Evolutionary conservation across 2,113 vertebrate species (phyloP), one percentile per base, ranked within the genome.

Genomic region (Pseudonaja textilis): DNA sequence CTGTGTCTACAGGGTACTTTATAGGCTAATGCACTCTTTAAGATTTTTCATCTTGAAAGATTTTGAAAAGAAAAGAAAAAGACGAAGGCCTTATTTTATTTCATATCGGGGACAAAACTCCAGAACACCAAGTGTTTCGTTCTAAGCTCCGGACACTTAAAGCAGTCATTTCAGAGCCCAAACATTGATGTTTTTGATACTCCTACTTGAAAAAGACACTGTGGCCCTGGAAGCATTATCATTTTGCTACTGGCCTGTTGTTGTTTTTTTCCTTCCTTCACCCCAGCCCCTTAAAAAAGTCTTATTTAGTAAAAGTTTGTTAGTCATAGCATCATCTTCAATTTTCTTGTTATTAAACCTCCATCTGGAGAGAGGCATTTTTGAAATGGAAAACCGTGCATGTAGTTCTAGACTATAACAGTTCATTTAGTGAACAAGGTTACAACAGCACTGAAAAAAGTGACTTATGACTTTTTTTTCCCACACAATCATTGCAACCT

Each of bases 331-430:
- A 0, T 95, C 94, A 91, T 54, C 87, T 89, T 5, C n/a, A 54
- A 1, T 45, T 74, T 90, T 34, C n/a, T 74, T 93, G 47, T 50
- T 50, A 50, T 50, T 91, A 89, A 94, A 85, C 5, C 91, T 94
- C 50, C 10, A 45, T 81, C 22, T 93, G 85, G 5, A 81, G 18
- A 90, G 61, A 85, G 10, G 39, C 6, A 20, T 22, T n/a, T 16
- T 69, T 54, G 23, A 64, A 74, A 47, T 34, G n/a, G 64, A 25
- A 45, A 85, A 42, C 4, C n/a, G 5, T 57, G 0, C 56, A 57
- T 57, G 22, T 57, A 57, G 22, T 57, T 22, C 56, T 57, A 57
- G 56, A 57, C 22, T 57, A 57, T 22, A 57, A 57, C 56, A 57
- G 22, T 57, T 57, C 56, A 8, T 56, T 56, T 56, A 56, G 55